phyloP scores from a whole-genome alignment of 2,797 vertebrate species.

The Sebastes nivosus region DNA sequence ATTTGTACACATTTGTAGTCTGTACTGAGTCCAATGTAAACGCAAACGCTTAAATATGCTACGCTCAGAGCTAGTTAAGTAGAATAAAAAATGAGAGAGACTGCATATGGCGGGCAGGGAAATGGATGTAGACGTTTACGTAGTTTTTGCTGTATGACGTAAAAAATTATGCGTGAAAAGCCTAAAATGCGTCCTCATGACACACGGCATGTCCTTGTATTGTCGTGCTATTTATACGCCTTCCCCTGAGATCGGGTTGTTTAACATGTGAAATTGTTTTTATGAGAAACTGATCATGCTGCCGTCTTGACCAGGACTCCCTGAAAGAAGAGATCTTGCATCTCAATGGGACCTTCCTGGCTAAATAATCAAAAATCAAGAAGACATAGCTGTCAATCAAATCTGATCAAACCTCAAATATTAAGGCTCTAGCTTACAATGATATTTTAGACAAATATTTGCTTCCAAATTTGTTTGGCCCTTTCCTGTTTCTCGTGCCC shows the following conservation, averaged over 20 bases:
- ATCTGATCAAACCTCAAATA: neutral
- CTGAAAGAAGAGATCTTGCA: neutral
- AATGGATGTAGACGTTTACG: no score
- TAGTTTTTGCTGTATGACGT: no score
- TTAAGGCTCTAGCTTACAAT: no score
- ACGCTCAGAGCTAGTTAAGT: neutral
- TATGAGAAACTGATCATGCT: neutral
- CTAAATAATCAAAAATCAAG: neutral
- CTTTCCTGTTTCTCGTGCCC: neutral
- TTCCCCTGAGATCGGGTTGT: no score
- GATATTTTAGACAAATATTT: neutral
- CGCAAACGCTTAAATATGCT: neutral
- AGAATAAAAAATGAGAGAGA: no score
- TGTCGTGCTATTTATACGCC: no score
- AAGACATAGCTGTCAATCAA: neutral
- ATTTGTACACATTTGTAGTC: neutral
- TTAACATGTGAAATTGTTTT: no score
- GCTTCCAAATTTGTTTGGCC: neutral
- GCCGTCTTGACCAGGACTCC: neutral
- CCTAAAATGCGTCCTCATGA: no score
- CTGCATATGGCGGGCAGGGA: no score
- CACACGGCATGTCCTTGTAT: accelerated
- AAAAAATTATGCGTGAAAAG: no score
- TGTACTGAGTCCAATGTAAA: no score
- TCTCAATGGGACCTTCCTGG: neutral